Percentiles rank a stretch among this genome's conserved stretches.
phyloP scores from a whole-genome alignment of 2,113 vertebrate genomes.

The Charina bottae region DNA sequence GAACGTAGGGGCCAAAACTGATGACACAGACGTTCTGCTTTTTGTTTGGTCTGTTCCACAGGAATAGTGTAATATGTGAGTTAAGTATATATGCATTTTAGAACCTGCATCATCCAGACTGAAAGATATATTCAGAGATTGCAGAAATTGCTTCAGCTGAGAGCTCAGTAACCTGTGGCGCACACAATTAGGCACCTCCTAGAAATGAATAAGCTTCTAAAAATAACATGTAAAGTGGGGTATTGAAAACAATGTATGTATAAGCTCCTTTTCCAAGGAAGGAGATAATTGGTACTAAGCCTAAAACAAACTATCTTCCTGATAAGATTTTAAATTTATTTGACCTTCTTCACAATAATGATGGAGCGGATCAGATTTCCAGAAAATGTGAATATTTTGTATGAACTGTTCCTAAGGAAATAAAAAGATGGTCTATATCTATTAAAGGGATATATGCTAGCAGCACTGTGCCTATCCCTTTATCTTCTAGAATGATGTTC shows the following conservation, averaged over 20 bases:
- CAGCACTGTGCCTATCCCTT: not conserved
- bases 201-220: not conserved
- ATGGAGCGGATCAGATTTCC: not conserved
- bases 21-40: not conserved
- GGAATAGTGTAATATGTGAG: not conserved
- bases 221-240: not conserved
- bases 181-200: not conserved
- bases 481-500: not conserved
- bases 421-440: not conserved
- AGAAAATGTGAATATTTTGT: not conserved
- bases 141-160: not conserved
- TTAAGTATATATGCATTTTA: not conserved
- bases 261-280: not conserved
- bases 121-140: not conserved
- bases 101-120: not conserved
- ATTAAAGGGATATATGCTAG: not conserved
- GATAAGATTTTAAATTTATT: not conserved
- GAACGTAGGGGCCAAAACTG: not conserved
- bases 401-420: not conserved
- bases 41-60: not conserved
- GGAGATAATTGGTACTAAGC: not conserved
- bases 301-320: not conserved
- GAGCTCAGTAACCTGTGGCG: not conserved
- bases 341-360: not conserved
- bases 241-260: not conserved